These are phyloP conservation scores for Epizoanthus ramosus DNA, from an alignment of 92 coral and sea anemone species.

Conservation along the genomic window DNA sequence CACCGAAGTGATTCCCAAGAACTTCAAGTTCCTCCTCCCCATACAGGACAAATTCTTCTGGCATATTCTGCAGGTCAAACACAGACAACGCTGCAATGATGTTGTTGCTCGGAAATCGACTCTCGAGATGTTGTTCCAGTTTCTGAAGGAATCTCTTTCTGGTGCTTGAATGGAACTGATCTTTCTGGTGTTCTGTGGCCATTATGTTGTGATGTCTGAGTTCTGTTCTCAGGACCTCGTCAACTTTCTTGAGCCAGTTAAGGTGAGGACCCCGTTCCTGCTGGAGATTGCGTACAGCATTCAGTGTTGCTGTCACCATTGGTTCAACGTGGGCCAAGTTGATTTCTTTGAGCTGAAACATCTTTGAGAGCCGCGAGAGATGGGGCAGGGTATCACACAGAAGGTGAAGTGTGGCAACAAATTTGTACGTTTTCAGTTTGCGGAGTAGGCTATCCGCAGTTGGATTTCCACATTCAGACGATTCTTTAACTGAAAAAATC, in stretches of 20 bases:
- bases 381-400: conserved; percentile 46
- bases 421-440: conserved; percentile 34
- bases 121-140: conserved; percentile 6
- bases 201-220: neutral
- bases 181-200: conserved; percentile 15
- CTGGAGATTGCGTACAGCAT: neutral
- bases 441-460: conserved; percentile 31
- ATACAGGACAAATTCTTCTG: conserved; percentile 4
- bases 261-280: neutral
- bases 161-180: neutral
- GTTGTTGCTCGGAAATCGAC: conserved; percentile 8
- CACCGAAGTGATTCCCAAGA: conserved; percentile 1
- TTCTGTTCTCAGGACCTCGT: too few relatives aligned
- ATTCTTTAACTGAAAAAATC: too few relatives aligned
- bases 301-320: conserved; percentile 4
- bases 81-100: conserved; percentile 6
- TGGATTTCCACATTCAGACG: conserved; percentile 34
- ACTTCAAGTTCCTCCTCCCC: conserved; percentile 26
- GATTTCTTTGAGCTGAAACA: conserved; percentile 5
- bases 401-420: conserved; percentile 47
- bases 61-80: conserved; percentile 22
- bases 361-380: neutral
- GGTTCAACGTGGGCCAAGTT: neutral
- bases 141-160: conserved; percentile 10
- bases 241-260: neutral